A percentile compares a stretch with the other conserved stretches of the same genome.
phyloP scores from a whole-genome alignment of 2,888 invertebrate species.

The Agrypnus murinus region DNA sequence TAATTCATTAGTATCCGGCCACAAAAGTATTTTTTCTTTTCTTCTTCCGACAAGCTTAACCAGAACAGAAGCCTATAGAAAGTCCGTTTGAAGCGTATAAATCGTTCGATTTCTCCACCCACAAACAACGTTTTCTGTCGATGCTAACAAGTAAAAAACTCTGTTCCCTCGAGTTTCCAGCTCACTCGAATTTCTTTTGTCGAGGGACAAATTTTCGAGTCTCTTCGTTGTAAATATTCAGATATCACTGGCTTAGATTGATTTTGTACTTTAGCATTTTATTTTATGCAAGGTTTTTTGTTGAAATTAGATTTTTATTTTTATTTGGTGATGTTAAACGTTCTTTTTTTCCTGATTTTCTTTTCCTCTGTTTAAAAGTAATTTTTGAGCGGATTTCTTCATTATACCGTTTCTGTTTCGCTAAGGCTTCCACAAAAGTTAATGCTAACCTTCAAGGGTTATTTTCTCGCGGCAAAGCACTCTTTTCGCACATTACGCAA shows the following conservation, averaged over 20 bases:
- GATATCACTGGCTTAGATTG: conserved; percentile 43
- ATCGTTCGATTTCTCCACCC: conserved; percentile 63
- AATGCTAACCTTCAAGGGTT: conserved; percentile 46
- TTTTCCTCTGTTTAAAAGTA: conserved; percentile 31
- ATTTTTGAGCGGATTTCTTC: conserved; percentile 38
- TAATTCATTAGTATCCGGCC: conserved; percentile 45
- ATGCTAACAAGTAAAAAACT: conserved; percentile 63
- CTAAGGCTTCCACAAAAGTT: conserved; percentile 39
- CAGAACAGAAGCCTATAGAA: conserved; percentile 48
- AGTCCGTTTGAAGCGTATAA: conserved; percentile 61
- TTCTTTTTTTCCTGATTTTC: conserved; percentile 10
- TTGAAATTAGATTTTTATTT: conserved; percentile 32
- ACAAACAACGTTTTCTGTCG: conserved; percentile 62
- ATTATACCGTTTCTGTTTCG: conserved; percentile 34
- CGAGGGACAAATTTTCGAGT: conserved; percentile 59
- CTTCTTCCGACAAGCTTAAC: conserved; percentile 47
- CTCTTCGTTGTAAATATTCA: conserved; percentile 48
- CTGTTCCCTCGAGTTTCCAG: conserved; percentile 57
- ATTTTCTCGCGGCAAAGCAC: conserved; percentile 45
- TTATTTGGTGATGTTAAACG: conserved; percentile 20
- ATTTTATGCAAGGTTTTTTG: conserved; percentile 31
- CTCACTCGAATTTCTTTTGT: conserved; percentile 58
- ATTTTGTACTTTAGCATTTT: conserved; percentile 40
- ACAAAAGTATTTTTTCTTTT: conserved; percentile 49
- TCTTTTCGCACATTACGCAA: conserved; percentile 53